Conservation (phyloP, 23 tunicate genomes). For the Corella eumyota region DNA sequence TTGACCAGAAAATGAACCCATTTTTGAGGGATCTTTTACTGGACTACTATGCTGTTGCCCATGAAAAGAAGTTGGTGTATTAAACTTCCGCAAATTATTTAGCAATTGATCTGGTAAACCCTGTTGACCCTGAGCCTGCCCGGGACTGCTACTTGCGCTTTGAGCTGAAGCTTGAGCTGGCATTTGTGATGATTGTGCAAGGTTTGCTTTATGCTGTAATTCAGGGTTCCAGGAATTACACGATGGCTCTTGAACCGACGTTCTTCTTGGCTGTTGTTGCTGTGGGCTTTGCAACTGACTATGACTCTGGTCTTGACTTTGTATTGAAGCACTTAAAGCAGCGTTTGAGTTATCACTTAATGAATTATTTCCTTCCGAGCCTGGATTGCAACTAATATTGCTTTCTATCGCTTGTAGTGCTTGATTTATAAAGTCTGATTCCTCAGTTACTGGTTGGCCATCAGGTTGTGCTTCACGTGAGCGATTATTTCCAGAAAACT, state of each 20-base stretch:
- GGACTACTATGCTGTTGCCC: constrained; percentile 17
- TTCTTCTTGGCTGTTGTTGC: constrained; percentile 13
- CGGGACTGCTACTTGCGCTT: constrained; percentile 14
- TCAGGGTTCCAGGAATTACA: constrained; percentile 1
- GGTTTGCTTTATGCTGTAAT: constrained; percentile 9
- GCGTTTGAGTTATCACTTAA: constrained; percentile 2
- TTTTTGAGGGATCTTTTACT: constrained; percentile 8
- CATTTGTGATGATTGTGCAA: background rate
- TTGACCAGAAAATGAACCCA: no score
- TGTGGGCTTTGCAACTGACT: constrained; percentile 7
- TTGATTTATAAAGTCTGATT: constrained; percentile 37
- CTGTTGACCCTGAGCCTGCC: constrained; percentile 2
- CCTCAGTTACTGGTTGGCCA: constrained; percentile 10
- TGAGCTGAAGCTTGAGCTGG: constrained; percentile 16
- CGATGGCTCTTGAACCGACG: constrained; percentile 3
- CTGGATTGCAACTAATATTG: constrained; percentile 3
- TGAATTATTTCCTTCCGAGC: constrained; percentile 6
- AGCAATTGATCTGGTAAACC: constrained; percentile 21
- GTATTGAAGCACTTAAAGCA: background rate
- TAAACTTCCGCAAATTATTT: constrained; percentile 37
- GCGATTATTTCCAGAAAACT: no score
- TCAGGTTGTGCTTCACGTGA: background rate
- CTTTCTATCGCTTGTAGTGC: constrained; percentile 39
- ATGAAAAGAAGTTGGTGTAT: constrained; percentile 37
- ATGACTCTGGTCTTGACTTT: constrained; percentile 12